Conservation (phyloP, 2,888 invertebrate species). For the Cataglyphis livida region DNA sequence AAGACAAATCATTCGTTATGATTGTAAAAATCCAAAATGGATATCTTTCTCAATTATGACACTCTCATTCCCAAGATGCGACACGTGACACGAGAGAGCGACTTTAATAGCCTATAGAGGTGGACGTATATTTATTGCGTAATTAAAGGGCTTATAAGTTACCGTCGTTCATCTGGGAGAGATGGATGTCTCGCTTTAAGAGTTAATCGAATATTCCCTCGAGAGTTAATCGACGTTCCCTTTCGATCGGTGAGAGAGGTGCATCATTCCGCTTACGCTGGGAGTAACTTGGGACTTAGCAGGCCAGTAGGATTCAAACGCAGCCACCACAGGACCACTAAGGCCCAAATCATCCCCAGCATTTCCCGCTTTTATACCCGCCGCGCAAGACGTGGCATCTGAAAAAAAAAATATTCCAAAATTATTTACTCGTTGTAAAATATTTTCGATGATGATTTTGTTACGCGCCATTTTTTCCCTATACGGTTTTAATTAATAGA, state of each 20-base stretch:
- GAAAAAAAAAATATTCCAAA: conserved; percentile 9
- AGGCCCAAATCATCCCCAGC: conserved; percentile 88
- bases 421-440: conserved; percentile 25
- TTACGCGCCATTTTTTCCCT: background rate
- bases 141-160: conserved; percentile 18
- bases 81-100: background rate
- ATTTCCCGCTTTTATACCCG: conserved; percentile 4
- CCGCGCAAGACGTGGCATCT: background rate
- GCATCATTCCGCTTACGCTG: conserved; percentile 71
- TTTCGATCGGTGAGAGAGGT: background rate
- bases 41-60: background rate
- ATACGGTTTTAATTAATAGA: background rate
- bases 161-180: conserved; percentile 1
- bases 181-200: background rate
- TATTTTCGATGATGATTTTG: background rate
- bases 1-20: conserved; percentile 1
- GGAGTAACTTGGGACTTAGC: conserved; percentile 93
- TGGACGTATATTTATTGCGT: background rate
- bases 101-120: background rate
- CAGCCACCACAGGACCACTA: conserved; percentile 90
- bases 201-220: background rate
- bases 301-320: conserved; percentile 91
- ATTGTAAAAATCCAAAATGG: background rate
- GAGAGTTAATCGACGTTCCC: background rate
- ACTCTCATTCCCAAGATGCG: background rate